A percentile compares a stretch with the other conserved stretches of the same genome.
Conservation (phyloP, 2,888 invertebrate species). For the Xylophagus ater region DNA sequence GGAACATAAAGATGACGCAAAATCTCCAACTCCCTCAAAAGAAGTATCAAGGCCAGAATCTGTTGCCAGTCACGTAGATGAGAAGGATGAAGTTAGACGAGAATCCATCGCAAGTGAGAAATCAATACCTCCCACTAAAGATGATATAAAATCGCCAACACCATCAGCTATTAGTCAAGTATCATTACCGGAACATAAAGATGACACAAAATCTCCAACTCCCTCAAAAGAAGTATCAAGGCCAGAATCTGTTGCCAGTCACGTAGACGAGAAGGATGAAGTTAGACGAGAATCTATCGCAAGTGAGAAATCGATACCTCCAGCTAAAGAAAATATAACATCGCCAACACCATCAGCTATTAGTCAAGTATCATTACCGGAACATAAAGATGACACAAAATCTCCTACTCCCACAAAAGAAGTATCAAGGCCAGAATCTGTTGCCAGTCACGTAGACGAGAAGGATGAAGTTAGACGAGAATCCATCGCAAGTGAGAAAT, state of each 20-base stretch:
- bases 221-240: conserved; percentile 20
- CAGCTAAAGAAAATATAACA: conserved; percentile 4
- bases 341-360: conserved; percentile 13
- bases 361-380: neutral
- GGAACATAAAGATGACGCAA: neutral
- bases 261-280: conserved; percentile 17
- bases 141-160: neutral
- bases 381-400: conserved; percentile 14
- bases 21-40: conserved; percentile 6
- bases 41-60: conserved; percentile 9
- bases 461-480: conserved; percentile 15
- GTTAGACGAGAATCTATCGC: conserved; percentile 5
- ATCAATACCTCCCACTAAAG: too few species aligned
- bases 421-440: conserved; percentile 16
- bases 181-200: conserved; percentile 11
- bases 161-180: conserved; percentile 7
- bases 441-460: conserved; percentile 12
- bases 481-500: conserved; percentile 6
- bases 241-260: conserved; percentile 21
- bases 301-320: conserved; percentile 5
- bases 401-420: conserved; percentile 18
- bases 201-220: conserved; percentile 15
- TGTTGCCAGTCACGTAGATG: neutral
- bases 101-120: conserved; percentile 21
- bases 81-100: conserved; percentile 18